These are phyloP conservation scores for Brachionus angularis DNA, from an alignment of 1,140 invertebrate genomes.

Conservation along the genomic window DNA sequence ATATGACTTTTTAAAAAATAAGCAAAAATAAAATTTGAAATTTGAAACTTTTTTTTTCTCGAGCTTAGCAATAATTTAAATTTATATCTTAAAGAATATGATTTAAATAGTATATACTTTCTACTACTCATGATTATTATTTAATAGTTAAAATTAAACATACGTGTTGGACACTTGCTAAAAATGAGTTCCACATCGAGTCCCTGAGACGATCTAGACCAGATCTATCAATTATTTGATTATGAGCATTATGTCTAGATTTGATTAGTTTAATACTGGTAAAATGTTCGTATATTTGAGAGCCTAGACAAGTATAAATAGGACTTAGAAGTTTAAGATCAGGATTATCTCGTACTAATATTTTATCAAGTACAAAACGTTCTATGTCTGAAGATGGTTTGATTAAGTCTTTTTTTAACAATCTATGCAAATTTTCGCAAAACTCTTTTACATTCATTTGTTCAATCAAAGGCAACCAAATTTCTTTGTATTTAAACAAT, in stretches of 20 bases:
- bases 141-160: too few species aligned
- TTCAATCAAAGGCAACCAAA: not conserved
- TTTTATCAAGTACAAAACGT: conserved; percentile 13
- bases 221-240: too few species aligned
- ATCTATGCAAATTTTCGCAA: conserved; percentile 23
- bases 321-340: not conserved
- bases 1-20: too few species aligned
- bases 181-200: too few species aligned
- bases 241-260: not conserved
- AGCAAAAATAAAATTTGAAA: too few species aligned
- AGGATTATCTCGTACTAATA: not conserved
- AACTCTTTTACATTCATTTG: conserved; percentile 14
- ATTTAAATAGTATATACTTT: too few species aligned
- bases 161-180: too few species aligned
- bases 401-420: conserved; percentile 32
- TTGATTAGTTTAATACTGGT: not conserved
- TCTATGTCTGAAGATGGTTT: not conserved
- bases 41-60: too few species aligned
- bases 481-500: conserved; percentile 30
- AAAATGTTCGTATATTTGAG: conserved; percentile 5
- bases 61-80: too few species aligned
- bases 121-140: too few species aligned
- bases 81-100: too few species aligned
- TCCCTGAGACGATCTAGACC: too few species aligned
- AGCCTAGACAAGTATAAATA: conserved; percentile 2